phyloP scores from a whole-genome alignment of 2,113 vertebrate genomes.

The Australoheros scitulus region DNA sequence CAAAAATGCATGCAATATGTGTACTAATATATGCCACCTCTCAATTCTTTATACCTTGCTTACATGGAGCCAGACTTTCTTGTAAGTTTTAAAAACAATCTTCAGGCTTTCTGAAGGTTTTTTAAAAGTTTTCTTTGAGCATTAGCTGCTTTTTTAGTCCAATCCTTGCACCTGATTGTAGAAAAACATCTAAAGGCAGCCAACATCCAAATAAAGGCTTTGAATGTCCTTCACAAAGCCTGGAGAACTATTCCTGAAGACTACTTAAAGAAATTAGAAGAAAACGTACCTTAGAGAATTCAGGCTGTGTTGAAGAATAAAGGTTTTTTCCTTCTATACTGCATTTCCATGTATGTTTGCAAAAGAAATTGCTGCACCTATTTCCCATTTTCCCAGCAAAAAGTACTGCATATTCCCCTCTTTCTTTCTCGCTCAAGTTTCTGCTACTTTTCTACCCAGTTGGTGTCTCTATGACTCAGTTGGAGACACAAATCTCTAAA shows the following conservation, averaged over 20 bases:
- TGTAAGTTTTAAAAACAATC: neutral
- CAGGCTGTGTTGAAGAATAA: neutral
- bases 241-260: neutral
- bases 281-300: neutral
- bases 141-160: neutral
- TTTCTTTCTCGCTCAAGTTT: neutral
- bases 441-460: neutral
- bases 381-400: too few species aligned
- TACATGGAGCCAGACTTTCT: neutral
- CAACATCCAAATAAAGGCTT: too few species aligned
- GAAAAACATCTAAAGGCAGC: neutral
- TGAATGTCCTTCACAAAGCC: too few species aligned
- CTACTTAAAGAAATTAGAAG: neutral
- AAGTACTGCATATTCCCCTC: neutral
- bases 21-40: neutral
- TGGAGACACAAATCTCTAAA: neutral
- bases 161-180: neutral
- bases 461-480: rapidly evolving
- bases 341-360: neutral
- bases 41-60: neutral
- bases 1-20: neutral
- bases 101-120: too few species aligned
- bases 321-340: neutral
- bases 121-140: neutral
- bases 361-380: neutral